phyloP scores from a whole-genome alignment of 2,797 vertebrate genomes.

The Agapornis canus region DNA sequence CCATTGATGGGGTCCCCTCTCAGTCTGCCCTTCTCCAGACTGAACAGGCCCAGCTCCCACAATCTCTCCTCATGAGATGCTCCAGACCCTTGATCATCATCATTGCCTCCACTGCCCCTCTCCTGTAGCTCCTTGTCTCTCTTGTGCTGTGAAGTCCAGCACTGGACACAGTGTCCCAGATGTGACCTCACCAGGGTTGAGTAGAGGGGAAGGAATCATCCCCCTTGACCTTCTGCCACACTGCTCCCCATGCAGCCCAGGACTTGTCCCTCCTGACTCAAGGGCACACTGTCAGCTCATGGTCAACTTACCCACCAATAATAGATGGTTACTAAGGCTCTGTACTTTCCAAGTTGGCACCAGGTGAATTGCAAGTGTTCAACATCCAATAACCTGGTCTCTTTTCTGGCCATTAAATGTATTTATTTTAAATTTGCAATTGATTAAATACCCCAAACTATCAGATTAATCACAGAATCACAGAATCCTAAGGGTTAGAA shows the following conservation, averaged over 20 bases:
- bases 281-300: not conserved
- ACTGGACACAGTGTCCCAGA: not conserved
- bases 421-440: not conserved
- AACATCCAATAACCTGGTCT: not conserved
- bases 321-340: not conserved
- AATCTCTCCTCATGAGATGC: not conserved
- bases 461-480: too few species aligned
- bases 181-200: not conserved
- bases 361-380: not conserved
- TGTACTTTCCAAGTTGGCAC: accelerated
- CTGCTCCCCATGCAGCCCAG: not conserved
- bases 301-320: not conserved
- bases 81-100: not conserved
- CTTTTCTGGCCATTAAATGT: not conserved
- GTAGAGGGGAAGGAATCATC: not conserved
- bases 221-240: not conserved
- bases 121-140: not conserved
- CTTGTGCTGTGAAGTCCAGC: not conserved
- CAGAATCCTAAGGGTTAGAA: too few species aligned
- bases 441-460: too few species aligned
- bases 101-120: not conserved
- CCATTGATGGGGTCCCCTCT: not conserved
- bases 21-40: not conserved
- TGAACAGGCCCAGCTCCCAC: not conserved
- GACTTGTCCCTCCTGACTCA: not conserved